These are phyloP conservation scores for Melanerpes aurifrons DNA, from an alignment of 2,113 vertebrate genomes.

Conservation along the genomic window DNA sequence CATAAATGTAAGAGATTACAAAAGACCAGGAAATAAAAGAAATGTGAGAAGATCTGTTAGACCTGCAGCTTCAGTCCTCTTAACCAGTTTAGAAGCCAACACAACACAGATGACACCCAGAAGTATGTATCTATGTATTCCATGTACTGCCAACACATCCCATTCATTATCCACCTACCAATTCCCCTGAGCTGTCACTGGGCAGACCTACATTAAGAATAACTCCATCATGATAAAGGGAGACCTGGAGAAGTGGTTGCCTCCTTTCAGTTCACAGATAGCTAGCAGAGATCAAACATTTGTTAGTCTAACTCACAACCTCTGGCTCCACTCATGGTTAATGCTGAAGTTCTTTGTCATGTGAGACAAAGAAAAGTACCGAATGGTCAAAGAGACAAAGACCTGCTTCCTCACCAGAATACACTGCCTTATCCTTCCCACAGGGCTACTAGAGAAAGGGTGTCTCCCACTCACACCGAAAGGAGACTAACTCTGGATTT, in stretches of 20 bases:
- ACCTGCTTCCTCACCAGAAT: background rate
- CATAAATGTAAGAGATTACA: background rate
- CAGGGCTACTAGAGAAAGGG: background rate
- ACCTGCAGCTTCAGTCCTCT: background rate
- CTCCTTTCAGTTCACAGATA: background rate
- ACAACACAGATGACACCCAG: background rate
- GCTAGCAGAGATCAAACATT: background rate
- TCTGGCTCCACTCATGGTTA: background rate
- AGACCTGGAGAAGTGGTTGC: background rate
- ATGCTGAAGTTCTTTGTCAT: background rate
- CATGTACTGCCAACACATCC: background rate
- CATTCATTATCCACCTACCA: background rate
- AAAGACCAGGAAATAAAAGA: background rate
- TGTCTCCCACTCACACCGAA: background rate
- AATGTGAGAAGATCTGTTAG: background rate
- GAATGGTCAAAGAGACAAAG: background rate
- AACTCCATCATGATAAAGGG: background rate
- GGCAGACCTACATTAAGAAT: background rate
- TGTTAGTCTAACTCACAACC: background rate
- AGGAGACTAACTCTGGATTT: background rate
- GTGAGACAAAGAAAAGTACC: background rate
- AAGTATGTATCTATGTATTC: background rate
- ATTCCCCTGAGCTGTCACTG: background rate
- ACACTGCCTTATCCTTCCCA: background rate
- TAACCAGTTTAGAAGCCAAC: background rate